Conservation (phyloP, 2,113 vertebrate species). For the Vombatus ursinus region DNA sequence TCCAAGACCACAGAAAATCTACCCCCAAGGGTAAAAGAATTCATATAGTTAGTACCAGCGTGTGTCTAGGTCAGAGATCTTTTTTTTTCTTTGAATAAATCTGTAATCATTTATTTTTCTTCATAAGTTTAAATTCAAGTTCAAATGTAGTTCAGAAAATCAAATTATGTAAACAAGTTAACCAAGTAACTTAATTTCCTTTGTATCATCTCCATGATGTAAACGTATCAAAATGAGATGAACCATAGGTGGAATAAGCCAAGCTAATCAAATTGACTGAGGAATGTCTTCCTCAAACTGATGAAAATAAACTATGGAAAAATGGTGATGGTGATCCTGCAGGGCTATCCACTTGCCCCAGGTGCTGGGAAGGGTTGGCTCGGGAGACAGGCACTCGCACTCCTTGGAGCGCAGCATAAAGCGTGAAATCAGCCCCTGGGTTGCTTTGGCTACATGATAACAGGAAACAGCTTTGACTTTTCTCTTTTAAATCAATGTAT, state of each 20-base stretch:
- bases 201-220: slow-evolving; percentile 67
- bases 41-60: slow-evolving; percentile 26
- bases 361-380: not conserved
- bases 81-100: slow-evolving; percentile 50
- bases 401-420: accelerated
- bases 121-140: slow-evolving; percentile 69
- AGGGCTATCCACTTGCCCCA: slow-evolving; percentile 11
- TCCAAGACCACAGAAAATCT: not conserved
- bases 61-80: slow-evolving; percentile 41
- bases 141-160: slow-evolving; percentile 79
- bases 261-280: slow-evolving; percentile 61
- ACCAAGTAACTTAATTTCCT: slow-evolving; percentile 81
- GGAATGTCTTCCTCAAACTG: slow-evolving; percentile 1
- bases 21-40: slow-evolving; percentile 43
- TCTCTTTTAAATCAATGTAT: not conserved
- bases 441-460: not conserved
- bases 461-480: not conserved
- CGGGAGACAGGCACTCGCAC: not conserved
- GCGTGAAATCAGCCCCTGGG: not conserved
- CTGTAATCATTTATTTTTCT: slow-evolving; percentile 41
- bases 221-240: slow-evolving; percentile 74
- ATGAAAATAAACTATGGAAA: slow-evolving; percentile 34
- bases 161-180: slow-evolving; percentile 78
- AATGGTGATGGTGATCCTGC: not conserved
- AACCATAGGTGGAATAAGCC: slow-evolving; percentile 72